Base-by-base conservation (phyloP, 2,797 vertebrate species). In the Spinibarbus caldwelli region DNA sequence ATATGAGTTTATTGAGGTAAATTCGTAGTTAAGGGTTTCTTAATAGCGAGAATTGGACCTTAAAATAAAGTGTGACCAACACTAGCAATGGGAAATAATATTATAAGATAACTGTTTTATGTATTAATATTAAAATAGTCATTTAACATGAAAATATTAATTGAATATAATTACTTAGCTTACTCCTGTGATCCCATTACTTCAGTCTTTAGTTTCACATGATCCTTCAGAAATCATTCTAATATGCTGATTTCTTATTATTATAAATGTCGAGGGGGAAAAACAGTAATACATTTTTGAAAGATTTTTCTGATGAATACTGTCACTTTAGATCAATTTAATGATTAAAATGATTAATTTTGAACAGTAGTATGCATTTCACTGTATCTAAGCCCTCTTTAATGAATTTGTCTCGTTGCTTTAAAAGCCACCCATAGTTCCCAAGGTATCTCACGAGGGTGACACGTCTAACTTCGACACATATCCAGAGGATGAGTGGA, bases 391-490 rank as follows among this genome's bases (percentile, higher is more conserved):
- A 52, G 67, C 9, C 43, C 4, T 57, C 31, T 41, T 68, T 52
- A 78, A 68, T 76, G 23, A 72, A 2, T 70, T 68, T 34, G 10
- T 49, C n/a, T 75, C 10, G 21, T 66, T 82, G 26, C 26, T 45
- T 85, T 86, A 66, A 6, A 90, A 99, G 98, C 97, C 98, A 71
- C 97, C 97, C 34, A 98, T 99, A n/a, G 90, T 97, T 68, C 98
- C 98, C 0, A 99, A 98, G 88, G 94, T 99, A 2, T 96, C 96
- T 31, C 95, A 97, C 0, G 97, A 99, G 11, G 98, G 98, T 0
- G 98, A 99, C 91, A 98, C 96, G 0, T 99, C 98, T 12, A 99
- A 99, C 95, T 99, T 99, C 38, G 98, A 99, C 49, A 93, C 97
- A 1, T 99, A 99, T 86, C 97, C 98, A 0, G 97, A 99, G 81